Evolutionary conservation across 2,113 vertebrate species (phyloP), one percentile per base, ranked within the genome.

Genomic region (Pteropus alecto): DNA sequence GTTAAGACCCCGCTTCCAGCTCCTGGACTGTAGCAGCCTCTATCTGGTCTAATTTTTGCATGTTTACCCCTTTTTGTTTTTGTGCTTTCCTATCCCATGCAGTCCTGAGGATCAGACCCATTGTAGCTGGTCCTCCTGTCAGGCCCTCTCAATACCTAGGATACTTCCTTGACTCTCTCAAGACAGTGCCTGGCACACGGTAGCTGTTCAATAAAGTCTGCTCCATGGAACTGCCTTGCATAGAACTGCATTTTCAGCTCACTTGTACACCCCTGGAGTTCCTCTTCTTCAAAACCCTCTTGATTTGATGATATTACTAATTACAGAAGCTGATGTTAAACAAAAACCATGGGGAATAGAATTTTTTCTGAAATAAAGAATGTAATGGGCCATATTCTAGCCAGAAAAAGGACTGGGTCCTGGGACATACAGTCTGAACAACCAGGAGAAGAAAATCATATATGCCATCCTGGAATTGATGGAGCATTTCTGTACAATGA

Each of bases 291-390:
- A n/a, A 67, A 73, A 18, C 3, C 33, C 74, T 87, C 61, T 83
- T 22, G 38, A 28, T 60, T 93, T 83, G 73, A 28, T 68, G 33
- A 63, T n/a, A n/a, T 91, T 82, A 61, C 63, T n/a, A 94, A 35
- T 26, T 43, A 46, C 26, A 87, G 81, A 87, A 81, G 12, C 63
- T 51, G 78, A 26, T 60, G 38, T 41, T 60, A 43, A 30, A 81
- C 10, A 41, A 81, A 60, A 60, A 30, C 35, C 15, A 21, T 61
- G 16, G 78, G 41, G 78, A 15, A 61, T 18, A 18, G 16, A 28
- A 18, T 8, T 61, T 58, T 60, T 60, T 61, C 78, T 61, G 56
- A 61, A 81, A 81, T 18, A 30, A 30, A 21, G 35, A 9, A 9
- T 81, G 41, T 41, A 38, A 35, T 4, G 78, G 41, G 9, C 56